phyloP scores from a whole-genome alignment of 2,797 vertebrate genomes.

The Serranus cabrilla region DNA sequence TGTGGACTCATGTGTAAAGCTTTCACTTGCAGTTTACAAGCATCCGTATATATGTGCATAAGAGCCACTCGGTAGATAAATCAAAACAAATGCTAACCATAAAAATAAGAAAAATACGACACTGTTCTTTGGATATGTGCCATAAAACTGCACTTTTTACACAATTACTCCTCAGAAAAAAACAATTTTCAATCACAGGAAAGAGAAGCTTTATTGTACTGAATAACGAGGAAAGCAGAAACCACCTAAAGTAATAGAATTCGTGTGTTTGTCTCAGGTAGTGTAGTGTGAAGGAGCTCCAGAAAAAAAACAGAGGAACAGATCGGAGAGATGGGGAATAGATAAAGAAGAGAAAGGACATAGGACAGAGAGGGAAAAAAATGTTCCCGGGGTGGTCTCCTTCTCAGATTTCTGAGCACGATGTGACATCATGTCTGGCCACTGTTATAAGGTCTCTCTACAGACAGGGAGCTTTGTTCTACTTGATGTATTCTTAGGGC shows the following conservation, averaged over 20 bases:
- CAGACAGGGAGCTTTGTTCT: conserved; percentile 68
- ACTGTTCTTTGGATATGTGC: neutral
- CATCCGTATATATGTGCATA: neutral
- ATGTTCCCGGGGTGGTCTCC: conserved; percentile 72
- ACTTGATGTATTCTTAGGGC: conserved; percentile 63
- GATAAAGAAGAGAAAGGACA: conserved; percentile 57
- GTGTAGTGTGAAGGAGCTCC: conserved; percentile 3
- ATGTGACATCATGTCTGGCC: conserved; percentile 80
- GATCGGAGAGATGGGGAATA: conserved; percentile 39
- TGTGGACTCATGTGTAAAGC: conserved; percentile 56
- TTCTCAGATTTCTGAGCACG: conserved; percentile 70
- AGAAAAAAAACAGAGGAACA: neutral
- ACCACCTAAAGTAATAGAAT: neutral
- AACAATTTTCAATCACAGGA: neutral
- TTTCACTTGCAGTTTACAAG: conserved; percentile 31
- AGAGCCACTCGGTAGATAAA: conserved; percentile 12
- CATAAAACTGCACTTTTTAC: neutral
- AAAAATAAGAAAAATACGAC: neutral
- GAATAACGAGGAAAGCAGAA: neutral
- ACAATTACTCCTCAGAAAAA: neutral
- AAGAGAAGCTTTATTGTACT: neutral
- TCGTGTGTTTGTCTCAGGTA: neutral
- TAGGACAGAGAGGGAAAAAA: neutral
- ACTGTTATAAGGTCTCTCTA: conserved; percentile 58
- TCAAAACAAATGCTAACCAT: neutral